Evolutionary conservation across 1,140 invertebrate genomes (phyloP), one percentile per base, ranked within the genome.

Genomic region (Aphidius ervi): DNA sequence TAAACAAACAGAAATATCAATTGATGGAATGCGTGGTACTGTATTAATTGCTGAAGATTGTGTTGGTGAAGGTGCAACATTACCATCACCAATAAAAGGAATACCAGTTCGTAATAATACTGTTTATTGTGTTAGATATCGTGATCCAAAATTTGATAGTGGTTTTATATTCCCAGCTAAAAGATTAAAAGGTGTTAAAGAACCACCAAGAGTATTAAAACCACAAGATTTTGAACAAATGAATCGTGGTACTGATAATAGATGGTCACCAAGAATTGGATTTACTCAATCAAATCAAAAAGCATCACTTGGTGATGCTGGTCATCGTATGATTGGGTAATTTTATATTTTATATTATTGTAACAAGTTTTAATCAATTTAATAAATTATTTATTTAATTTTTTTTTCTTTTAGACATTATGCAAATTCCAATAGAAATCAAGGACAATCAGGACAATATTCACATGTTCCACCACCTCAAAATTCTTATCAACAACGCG

Each of bases 91-190:
- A 0, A 87, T 93, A 31, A 78, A 82, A 6, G 88, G 87, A 2
- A 74, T 88, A 47, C 74, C 82, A 3, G 83, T 80, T 41, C 70
- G 77, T 37, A 74, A 78, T 59, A 84, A 84, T 63, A 63, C 70
- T 66, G 74, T 84, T 37, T 74, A 76, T 16, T 82, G 92, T 70
- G 83, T 93, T 2, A 80, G 86, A 47, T 97, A 83, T 74, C 75
- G 86, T 58, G 94, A 98, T 84, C 94, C 94, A 1, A 81, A 85
- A 63, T 98, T 90, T 80, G 77, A 82, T 1, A 81, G 81, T 3
- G 87, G 87, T 65, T 92, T 86, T 71, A 81, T 94, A 9, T 97
- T 94, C 77, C 86, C 88, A 20, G 90, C 95, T 9, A 83, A 78
- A 45, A 81, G 85, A 46, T 78, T 97, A 45, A 78, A 86, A 56